phyloP scores from a whole-genome alignment of 2,888 invertebrate genomes.

The Tenthredo livida region DNA sequence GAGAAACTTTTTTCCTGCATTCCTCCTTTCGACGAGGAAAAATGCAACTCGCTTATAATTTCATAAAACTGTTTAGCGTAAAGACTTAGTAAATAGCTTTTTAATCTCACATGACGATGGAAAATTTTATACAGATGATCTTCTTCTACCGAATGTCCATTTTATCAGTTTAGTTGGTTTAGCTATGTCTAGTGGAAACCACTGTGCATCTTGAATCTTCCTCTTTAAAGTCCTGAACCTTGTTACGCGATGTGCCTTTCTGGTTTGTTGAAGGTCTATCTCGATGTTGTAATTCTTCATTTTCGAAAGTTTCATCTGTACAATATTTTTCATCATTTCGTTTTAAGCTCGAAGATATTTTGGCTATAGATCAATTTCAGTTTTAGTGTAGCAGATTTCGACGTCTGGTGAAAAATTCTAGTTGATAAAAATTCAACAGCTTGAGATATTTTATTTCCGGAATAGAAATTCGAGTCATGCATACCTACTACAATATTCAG shows the following conservation, averaged over 20 bases:
- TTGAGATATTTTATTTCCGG: background rate
- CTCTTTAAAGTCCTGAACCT: constrained; percentile 21
- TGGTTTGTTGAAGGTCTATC: background rate
- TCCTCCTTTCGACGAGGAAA: background rate
- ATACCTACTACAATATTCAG: background rate
- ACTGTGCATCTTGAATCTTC: constrained; percentile 38
- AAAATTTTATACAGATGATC: background rate
- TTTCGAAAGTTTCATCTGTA: background rate
- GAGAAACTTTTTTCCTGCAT: background rate
- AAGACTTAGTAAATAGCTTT: background rate
- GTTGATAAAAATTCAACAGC: background rate
- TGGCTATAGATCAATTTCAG: background rate
- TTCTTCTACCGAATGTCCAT: background rate
- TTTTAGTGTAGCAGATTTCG: background rate
- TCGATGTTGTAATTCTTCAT: background rate
- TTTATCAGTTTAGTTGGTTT: background rate
- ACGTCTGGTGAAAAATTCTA: background rate
- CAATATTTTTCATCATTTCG: background rate
- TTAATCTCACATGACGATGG: background rate
- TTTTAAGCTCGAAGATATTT: background rate
- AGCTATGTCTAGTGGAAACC: background rate
- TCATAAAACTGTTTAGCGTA: background rate
- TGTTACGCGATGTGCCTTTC: background rate
- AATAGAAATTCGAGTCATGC: background rate
- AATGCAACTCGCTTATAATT: background rate